A percentile compares a stretch with the other conserved stretches of the same genome.
phyloP scores from a whole-genome alignment of 2,113 vertebrate genomes.

The Zosterops borbonicus region DNA sequence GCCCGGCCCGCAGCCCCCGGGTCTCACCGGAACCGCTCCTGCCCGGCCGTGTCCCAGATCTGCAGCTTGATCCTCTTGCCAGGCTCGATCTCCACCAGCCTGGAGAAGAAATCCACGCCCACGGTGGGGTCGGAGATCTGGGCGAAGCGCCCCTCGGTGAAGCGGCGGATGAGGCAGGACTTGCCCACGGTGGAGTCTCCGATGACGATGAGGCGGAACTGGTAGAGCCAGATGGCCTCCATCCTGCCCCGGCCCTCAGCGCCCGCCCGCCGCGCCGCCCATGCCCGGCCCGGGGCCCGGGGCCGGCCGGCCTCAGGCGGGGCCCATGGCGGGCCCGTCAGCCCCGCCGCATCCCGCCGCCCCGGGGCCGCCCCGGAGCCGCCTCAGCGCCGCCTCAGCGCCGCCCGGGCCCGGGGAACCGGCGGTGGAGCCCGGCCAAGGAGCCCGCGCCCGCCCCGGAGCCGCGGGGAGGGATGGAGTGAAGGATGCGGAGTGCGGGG shows the following conservation, averaged over 20 bases:
- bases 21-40: slow-evolving; percentile 76
- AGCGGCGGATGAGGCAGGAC: slow-evolving; percentile 92
- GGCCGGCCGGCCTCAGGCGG: too few species aligned
- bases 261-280: too few species aligned
- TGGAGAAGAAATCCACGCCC: slow-evolving; percentile 95
- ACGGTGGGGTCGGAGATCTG: slow-evolving; percentile 95
- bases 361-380: too few species aligned
- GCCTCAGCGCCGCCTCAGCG: too few species aligned
- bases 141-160: slow-evolving; percentile 92
- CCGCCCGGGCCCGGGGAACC: too few species aligned
- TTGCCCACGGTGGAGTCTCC: slow-evolving; percentile 95
- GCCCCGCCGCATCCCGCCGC: too few species aligned
- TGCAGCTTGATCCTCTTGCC: slow-evolving; percentile 94
- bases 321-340: too few species aligned
- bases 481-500: too few species aligned
- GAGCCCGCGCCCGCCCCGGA: too few species aligned
- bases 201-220: slow-evolving; percentile 94
- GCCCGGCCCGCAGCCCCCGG: slow-evolving; percentile 80
- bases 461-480: too few species aligned
- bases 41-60: slow-evolving; percentile 88
- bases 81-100: slow-evolving; percentile 93
- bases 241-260: slow-evolving; percentile 59
- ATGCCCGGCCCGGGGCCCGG: too few species aligned
- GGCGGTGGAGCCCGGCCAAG: too few species aligned
- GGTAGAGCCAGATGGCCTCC: slow-evolving; percentile 97